Evolutionary conservation across 2,888 invertebrate genomes (phyloP).

Genomic region (Pachydiplax longipennis): DNA sequence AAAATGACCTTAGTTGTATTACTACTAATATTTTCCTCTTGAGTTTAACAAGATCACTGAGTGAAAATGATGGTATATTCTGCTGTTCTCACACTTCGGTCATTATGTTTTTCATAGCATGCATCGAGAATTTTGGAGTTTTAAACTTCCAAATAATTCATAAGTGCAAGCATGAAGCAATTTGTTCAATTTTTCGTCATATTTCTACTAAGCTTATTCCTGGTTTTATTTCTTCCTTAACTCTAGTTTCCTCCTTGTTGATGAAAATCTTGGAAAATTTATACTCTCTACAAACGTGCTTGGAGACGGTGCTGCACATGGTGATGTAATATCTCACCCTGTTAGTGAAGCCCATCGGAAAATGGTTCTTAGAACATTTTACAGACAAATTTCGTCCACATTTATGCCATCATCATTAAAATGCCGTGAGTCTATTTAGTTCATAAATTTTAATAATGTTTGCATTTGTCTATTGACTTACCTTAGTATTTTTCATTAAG

Average conservation of each 20-base stretch:
- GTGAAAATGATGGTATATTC: too few species aligned
- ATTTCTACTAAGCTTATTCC: too few species aligned
- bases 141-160: too few species aligned
- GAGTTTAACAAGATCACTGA: too few species aligned
- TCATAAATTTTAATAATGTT: not conserved
- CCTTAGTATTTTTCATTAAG: not conserved
- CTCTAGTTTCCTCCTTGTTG: conserved; percentile 71
- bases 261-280: conserved; percentile 71
- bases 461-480: not conserved
- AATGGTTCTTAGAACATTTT: conserved; percentile 78
- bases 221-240: too few species aligned
- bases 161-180: too few species aligned
- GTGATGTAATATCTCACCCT: conserved; percentile 59
- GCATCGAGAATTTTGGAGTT: too few species aligned
- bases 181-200: too few species aligned
- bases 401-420: not conserved
- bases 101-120: too few species aligned
- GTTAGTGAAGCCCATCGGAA: conserved; percentile 70
- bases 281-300: conserved; percentile 72
- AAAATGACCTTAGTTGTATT: too few species aligned
- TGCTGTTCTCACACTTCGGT: too few species aligned
- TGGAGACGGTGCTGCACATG: conserved; percentile 51
- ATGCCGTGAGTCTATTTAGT: not conserved
- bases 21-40: too few species aligned
- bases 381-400: conserved; percentile 63